These are phyloP conservation scores for Gavia stellata DNA, from an alignment of 2,113 vertebrate genomes.

Conservation along the genomic window DNA sequence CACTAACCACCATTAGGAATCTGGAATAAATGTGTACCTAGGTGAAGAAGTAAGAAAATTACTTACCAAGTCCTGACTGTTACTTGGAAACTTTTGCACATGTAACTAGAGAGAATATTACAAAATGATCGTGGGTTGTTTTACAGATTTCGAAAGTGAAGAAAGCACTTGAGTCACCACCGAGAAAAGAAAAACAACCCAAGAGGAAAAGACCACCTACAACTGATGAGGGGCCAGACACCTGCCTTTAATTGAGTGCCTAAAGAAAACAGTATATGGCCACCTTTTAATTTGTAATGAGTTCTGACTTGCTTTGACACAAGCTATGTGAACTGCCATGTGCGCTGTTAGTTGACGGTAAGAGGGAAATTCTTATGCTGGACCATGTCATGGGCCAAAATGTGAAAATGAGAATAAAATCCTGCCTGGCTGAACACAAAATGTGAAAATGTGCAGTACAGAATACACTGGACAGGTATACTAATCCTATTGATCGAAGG, in stretches of 20 bases:
- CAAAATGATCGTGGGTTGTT: neutral
- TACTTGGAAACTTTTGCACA: constrained; percentile 56
- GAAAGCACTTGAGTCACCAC: constrained; percentile 51
- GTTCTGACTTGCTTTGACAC: constrained; percentile 16
- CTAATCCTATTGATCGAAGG: neutral
- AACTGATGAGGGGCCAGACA: constrained; percentile 52
- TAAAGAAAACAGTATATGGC: constrained; percentile 45
- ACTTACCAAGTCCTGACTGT: neutral
- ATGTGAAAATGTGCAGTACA: neutral
- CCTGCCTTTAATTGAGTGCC: constrained; percentile 56
- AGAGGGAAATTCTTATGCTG: constrained; percentile 22
- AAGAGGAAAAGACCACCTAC: constrained; percentile 58
- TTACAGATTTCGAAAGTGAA: constrained; percentile 33
- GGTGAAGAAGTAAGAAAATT: constrained; percentile 17
- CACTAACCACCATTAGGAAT: neutral
- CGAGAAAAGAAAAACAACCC: constrained; percentile 38
- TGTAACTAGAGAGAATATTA: constrained; percentile 35
- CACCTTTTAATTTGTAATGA: constrained; percentile 23
- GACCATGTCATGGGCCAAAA: neutral
- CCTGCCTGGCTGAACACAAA: neutral
- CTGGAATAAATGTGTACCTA: neutral
- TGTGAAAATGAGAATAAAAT: neutral
- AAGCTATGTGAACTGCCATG: neutral
- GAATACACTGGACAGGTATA: neutral
- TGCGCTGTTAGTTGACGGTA: neutral